Percentiles rank a stretch among this genome's conserved stretches.
phyloP scores from a whole-genome alignment of 2,888 invertebrate genomes.

The Diaprepes abbreviatus region DNA sequence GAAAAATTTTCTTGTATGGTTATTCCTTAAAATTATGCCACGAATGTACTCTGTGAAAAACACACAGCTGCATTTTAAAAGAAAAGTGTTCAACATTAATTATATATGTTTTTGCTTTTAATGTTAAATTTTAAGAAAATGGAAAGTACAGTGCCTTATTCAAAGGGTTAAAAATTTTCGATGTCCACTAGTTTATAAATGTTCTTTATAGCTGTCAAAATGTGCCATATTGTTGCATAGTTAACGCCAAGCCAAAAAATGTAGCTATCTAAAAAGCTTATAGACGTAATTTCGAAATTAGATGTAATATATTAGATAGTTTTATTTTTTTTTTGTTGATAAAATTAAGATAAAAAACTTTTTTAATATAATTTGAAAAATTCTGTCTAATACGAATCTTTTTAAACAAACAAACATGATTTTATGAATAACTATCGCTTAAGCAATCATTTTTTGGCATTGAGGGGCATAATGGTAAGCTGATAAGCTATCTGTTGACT shows the following conservation, averaged over 20 bases:
- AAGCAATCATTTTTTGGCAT: slow-evolving; percentile 23
- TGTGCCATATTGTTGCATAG: slow-evolving; percentile 33
- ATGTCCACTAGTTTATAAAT: slow-evolving; percentile 41
- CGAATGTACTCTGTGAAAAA: too few species aligned
- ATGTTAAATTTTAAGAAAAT: background rate
- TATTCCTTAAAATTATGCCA: too few species aligned
- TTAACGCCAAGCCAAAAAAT: slow-evolving; percentile 28
- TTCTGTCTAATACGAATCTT: too few species aligned
- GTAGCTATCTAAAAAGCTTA: slow-evolving; percentile 10
- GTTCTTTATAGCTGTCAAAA: slow-evolving; percentile 30
- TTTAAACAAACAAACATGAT: too few species aligned
- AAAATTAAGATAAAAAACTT: too few species aligned
- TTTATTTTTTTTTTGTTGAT: too few species aligned
- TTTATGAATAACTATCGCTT: too few species aligned
- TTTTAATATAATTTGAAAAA: too few species aligned
- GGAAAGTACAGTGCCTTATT: slow-evolving; percentile 31
- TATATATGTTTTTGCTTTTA: too few species aligned
- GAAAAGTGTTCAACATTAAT: too few species aligned
- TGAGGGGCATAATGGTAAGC: slow-evolving; percentile 18
- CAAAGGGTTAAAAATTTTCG: slow-evolving; percentile 48
- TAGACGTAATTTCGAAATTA: slow-evolving; percentile 14
- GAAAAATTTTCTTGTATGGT: too few species aligned
- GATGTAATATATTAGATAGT: slow-evolving; percentile 2
- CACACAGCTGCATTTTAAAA: too few species aligned
- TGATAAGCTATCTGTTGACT: slow-evolving; percentile 29